Percentiles rank a stretch among this genome's conserved stretches.
These are phyloP conservation scores for Portevinia maculata DNA, from an alignment of 2,888 invertebrate genomes.

Conservation along the genomic window DNA sequence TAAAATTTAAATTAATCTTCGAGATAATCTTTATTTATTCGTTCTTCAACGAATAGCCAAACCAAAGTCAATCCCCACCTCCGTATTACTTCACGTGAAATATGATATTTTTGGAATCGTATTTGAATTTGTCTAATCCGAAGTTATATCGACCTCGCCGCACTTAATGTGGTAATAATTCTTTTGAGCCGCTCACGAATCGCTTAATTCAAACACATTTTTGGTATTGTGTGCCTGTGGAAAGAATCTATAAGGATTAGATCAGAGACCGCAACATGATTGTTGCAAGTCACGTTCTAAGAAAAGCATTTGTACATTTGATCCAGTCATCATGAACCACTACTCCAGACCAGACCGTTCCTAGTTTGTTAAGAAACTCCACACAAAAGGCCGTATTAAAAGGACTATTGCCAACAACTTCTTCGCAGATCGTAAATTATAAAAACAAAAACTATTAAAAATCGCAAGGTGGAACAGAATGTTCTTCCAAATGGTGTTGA, in stretches of 20 bases:
- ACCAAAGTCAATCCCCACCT: conserved; percentile 3
- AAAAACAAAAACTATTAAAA: conserved; percentile 19
- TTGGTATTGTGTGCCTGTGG: conserved; percentile 14
- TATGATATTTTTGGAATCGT: conserved; percentile 45
- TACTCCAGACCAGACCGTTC: not conserved
- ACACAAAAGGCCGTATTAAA: too few species aligned
- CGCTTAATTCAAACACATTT: conserved; percentile 36
- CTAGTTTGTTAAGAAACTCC: conserved; percentile 3
- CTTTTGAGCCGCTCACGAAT: conserved; percentile 47
- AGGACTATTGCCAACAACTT: not conserved
- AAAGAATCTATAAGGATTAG: conserved; percentile 38
- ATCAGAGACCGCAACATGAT: conserved; percentile 17
- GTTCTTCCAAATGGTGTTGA: conserved; percentile 8
- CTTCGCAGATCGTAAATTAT: not conserved
- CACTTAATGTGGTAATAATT: conserved; percentile 61
- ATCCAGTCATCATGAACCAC: conserved; percentile 32
- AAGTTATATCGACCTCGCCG: conserved; percentile 41
- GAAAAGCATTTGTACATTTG: conserved; percentile 39
- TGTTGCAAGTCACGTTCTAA: conserved; percentile 65
- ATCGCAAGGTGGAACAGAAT: conserved; percentile 8
- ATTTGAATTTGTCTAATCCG: conserved; percentile 45
- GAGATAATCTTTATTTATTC: conserved; percentile 55
- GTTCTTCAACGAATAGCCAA: conserved; percentile 20
- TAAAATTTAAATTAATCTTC: conserved; percentile 17
- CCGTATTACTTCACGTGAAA: conserved; percentile 42